Base-by-base conservation (phyloP, 2,888 invertebrate genomes). In the Biston betularia region DNA sequence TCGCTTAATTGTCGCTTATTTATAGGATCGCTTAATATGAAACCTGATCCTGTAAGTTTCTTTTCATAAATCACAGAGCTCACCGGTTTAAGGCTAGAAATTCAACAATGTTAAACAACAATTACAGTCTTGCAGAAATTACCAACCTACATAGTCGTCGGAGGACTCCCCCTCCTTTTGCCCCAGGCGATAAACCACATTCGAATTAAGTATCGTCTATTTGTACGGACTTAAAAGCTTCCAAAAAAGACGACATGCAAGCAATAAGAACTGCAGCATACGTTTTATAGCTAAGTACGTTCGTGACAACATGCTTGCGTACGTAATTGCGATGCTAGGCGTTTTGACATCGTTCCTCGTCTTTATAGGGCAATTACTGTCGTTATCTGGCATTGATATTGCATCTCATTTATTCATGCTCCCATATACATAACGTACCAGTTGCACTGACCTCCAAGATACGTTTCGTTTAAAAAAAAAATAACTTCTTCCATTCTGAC, bases 361-460 rank as follows among this genome's bases (percentile, higher is more conserved):
- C 89, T 92, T 92, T 92, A 92, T 92, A 91, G 90, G 87, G 89
- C 90, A 92, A 92, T 92, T 90, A 90, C 88, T 84, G 89, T 80
- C 87, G 87, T 91, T 92, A 92, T 92, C 92, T 92, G 90, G 89
- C 92, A 90, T 92, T 92, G 91, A 90, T 92, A 90, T 89, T 91
- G 90, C 91, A 92, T 90, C 85, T 90, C 83, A 90, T 92, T 90
- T 90, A 90, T 92, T 89, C 87, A 86, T 87, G 79, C 78, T 78
- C 78, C 77, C 79, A 86, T 87, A 76, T 79, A 85, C 83, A 87
- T 89, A 87, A 87, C 79, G 85, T 79, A 76, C 78, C 83, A 83
- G 83, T 84, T 88, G 87, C 83, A 84, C 78, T 87, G 84, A 86
- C 83, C 86, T 80, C 80, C 80, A 74, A 77, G 69, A 79, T 78